phyloP scores from a whole-genome alignment of 1,140 invertebrate genomes.

The Rhagoletis zephyria region DNA sequence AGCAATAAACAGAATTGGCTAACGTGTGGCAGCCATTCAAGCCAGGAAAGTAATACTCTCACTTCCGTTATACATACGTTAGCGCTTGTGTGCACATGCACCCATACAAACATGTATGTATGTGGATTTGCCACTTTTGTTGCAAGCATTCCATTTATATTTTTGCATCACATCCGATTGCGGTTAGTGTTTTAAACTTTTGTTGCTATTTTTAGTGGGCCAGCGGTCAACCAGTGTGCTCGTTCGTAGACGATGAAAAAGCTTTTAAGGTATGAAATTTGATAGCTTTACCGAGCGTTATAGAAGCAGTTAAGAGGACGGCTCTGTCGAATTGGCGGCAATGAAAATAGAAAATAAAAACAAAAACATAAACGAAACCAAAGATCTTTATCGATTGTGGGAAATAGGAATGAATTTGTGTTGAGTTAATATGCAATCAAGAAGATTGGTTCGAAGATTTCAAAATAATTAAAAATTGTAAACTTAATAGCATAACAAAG shows the following conservation, averaged over 20 bases:
- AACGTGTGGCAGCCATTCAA: neutral
- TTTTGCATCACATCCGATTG: constrained; percentile 9
- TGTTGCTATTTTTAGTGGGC: constrained; percentile 10
- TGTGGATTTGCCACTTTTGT: neutral
- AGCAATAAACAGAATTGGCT: neutral
- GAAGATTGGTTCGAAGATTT: too few species aligned
- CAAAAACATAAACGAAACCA: neutral
- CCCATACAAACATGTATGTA: neutral
- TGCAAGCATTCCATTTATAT: neutral
- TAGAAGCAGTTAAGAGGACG: constrained; percentile 18
- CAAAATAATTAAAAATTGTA: too few species aligned
- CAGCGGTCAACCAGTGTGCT: neutral
- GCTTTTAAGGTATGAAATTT: constrained; percentile 42
- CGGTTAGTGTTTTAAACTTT: constrained; percentile 2
- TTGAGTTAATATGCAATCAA: too few species aligned
- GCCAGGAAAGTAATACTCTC: constrained; percentile 10
- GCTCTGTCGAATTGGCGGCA: neutral
- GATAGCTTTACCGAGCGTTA: neutral
- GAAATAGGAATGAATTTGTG: neutral
- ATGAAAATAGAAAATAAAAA: neutral
- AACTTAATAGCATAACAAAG: too few species aligned
- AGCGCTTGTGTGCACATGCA: neutral
- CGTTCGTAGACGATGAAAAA: constrained; percentile 14
- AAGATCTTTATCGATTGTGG: constrained; percentile 3
- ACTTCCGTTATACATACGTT: constrained; percentile 16